These are phyloP conservation scores for Nymphalis urticae DNA, from an alignment of 2,888 invertebrate genomes.

Conservation along the genomic window DNA sequence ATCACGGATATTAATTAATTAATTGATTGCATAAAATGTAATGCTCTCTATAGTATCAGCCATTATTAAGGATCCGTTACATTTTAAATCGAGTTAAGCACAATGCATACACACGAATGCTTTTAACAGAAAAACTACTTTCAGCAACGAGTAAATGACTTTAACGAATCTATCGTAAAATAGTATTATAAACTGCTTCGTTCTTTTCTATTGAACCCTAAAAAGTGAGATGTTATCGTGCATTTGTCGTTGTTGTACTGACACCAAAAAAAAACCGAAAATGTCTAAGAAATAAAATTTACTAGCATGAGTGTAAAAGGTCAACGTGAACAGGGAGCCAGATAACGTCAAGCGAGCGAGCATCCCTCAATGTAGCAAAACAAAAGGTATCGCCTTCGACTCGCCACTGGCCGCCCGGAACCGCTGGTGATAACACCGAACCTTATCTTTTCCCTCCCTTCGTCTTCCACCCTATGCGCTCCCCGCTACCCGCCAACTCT, in stretches of 20 bases:
- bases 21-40: too few species aligned
- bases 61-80: background rate
- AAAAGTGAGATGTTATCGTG: constrained; percentile 49
- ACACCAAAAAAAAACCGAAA: constrained; percentile 54
- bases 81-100: background rate
- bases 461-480: constrained; percentile 50
- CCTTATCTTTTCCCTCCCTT: constrained; percentile 70
- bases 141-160: too few species aligned
- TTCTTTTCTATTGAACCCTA: background rate
- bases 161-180: background rate
- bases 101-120: background rate
- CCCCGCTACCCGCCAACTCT: constrained; percentile 71
- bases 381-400: constrained; percentile 79
- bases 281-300: constrained; percentile 74
- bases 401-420: constrained; percentile 75
- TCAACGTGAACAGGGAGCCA: constrained; percentile 62
- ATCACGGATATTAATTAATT: too few species aligned
- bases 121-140: background rate
- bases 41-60: too few species aligned
- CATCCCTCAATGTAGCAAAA: constrained; percentile 78
- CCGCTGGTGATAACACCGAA: constrained; percentile 69
- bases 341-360: constrained; percentile 78
- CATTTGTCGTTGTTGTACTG: constrained; percentile 54
- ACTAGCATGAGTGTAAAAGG: constrained; percentile 73
- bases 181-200: background rate